Evolutionary conservation across 1,140 invertebrate genomes (phyloP), one percentile per base, ranked within the genome.

Genomic region (Bombus huntii): DNA sequence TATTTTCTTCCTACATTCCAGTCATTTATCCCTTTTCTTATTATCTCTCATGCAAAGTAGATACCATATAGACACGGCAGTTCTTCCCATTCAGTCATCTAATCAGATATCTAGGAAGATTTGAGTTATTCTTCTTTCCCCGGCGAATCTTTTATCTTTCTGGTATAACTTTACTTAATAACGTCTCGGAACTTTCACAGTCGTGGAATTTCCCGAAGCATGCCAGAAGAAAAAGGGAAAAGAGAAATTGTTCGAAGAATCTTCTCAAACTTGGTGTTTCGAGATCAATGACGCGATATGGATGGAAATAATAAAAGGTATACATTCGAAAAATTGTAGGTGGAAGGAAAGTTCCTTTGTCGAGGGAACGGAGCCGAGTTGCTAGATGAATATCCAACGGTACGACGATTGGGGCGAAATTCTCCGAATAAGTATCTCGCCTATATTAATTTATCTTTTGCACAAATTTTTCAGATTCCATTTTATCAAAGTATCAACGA

Each of bases 131-230:
- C 57, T 66, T 42, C 34, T 66, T 44, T 59, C 28, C 18, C 25
- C 15, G 37, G 2, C 18, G 34, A 18, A n/a, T 68, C 73, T n/a
- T 77, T 70, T 31, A 12, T 75, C 72, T 62, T 3, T 73, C 12
- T 10, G 6, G 8, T 12, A 47, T n/a, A 47, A 68, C n/a, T 79
- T 68, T 44, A 42, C 10, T 79, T 79, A 79, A 79, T 79, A 79
- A 79, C 42, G 13, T 66, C 71, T 65, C 18, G 5, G 22, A 37
- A 82, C 22, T 72, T 47, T 18, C 57, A 9, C 39, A 53, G 28
- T 31, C 72, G 4, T n/a, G 39, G 57, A 81, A n/a, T 34, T 65
- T 74, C 39, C 10, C 37, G 57, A 42, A 42, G 25, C 37, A 53
- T 5, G 68, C 31, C 28, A 28, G 22, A 72, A 18, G 9, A 34